Conservation (phyloP, 2,888 invertebrate genomes). For the Drosophila multiciliata region DNA sequence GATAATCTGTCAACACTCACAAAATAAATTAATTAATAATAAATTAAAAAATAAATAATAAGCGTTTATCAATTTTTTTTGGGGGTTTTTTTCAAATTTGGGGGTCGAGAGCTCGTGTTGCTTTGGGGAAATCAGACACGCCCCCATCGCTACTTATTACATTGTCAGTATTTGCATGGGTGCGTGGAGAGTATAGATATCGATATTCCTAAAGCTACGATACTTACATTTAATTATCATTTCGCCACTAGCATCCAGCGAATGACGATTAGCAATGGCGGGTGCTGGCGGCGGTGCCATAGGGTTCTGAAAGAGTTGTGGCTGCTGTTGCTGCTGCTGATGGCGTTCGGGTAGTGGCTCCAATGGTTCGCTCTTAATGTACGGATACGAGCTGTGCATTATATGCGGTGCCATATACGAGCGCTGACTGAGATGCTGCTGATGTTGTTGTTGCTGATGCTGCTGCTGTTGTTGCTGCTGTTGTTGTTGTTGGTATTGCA, state of each 20-base stretch:
- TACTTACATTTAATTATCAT: conserved; percentile 76
- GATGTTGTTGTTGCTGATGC: conserved; percentile 52
- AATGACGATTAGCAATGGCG: conserved; percentile 37
- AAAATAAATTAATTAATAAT: neutral
- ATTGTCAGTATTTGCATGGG: conserved; percentile 21
- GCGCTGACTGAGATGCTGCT: conserved; percentile 64
- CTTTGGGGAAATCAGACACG: neutral
- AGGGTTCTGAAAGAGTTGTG: conserved; percentile 58
- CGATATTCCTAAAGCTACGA: conserved; percentile 48
- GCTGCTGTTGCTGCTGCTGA: conserved; percentile 47
- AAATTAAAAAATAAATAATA: neutral
- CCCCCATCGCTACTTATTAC: conserved; percentile 29
- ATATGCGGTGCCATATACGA: conserved; percentile 67
- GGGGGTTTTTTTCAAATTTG: neutral
- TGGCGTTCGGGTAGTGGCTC: conserved; percentile 59
- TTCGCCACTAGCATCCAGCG: conserved; percentile 57
- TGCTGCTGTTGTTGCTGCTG: conserved; percentile 49
- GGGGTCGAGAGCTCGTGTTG: neutral
- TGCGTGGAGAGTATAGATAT: conserved; percentile 28
- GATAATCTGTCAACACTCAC: neutral
- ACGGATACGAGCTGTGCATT: conserved; percentile 68
- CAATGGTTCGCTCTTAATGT: conserved; percentile 78
- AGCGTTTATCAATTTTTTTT: neutral
- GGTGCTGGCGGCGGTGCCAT: conserved; percentile 74
- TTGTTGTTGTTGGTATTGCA: conserved; percentile 74